These are phyloP conservation scores for Sphenodon punctatus DNA, from an alignment of 2,797 vertebrate species.

Conservation along the genomic window DNA sequence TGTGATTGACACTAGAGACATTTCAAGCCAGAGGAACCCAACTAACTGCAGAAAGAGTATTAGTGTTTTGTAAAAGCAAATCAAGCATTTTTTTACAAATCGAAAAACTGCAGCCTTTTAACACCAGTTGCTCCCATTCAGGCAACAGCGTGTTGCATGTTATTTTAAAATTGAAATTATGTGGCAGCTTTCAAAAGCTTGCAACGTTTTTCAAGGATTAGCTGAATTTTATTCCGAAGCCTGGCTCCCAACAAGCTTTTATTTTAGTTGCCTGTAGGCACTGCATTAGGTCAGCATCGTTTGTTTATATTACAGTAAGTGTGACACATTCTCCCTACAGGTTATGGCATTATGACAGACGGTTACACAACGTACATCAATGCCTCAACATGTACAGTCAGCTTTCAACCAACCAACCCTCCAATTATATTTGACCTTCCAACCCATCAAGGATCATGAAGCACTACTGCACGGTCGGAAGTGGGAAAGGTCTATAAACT, in stretches of 20 bases:
- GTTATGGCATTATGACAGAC: conserved; percentile 97
- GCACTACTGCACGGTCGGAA: conserved; percentile 57
- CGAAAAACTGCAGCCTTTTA: neutral
- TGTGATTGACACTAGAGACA: neutral
- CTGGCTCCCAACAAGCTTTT: neutral
- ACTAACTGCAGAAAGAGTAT: no score
- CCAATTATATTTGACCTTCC: conserved; percentile 98
- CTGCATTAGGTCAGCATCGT: neutral
- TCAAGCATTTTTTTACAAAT: neutral
- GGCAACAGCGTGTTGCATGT: neutral
- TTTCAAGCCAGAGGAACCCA: neutral
- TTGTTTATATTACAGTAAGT: conserved; percentile 44
- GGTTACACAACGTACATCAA: conserved; percentile 97
- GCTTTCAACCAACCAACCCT: conserved; percentile 97
- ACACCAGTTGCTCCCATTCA: neutral
- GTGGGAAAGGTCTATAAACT: conserved; percentile 73
- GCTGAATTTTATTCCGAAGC: neutral
- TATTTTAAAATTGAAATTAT: neutral
- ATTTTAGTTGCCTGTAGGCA: neutral
- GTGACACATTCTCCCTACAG: conserved; percentile 73
- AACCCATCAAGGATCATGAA: conserved; percentile 94
- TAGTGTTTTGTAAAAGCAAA: neutral
- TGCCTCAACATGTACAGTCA: conserved; percentile 95
- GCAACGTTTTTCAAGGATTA: neutral
- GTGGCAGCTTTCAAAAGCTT: conserved; percentile 13